Conservation (phyloP, 1,140 invertebrate genomes). For the Rhynchophorus ferrugineus region DNA sequence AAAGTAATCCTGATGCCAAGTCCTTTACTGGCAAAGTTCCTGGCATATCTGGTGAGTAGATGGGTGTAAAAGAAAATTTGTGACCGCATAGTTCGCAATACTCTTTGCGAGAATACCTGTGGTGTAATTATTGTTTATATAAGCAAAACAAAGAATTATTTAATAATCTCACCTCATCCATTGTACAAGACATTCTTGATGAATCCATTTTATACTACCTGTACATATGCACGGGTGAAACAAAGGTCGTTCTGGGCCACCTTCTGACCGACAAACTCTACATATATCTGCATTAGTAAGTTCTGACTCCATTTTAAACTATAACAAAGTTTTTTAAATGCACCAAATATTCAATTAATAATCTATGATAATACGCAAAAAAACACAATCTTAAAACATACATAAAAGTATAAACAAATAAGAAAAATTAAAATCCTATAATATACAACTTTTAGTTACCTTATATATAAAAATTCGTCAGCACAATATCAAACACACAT, state of each 20-base stretch:
- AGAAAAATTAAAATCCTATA: too few relatives aligned
- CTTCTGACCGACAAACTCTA: constrained; percentile 94
- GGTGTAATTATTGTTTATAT: not conserved
- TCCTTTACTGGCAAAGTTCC: constrained; percentile 86
- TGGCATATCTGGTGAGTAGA: constrained; percentile 99
- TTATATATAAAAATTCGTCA: too few relatives aligned
- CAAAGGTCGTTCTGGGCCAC: constrained; percentile 54
- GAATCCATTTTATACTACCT: constrained; percentile 98
- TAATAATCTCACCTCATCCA: constrained; percentile 59
- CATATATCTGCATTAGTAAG: constrained; percentile 72
- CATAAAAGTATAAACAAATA: too few relatives aligned
- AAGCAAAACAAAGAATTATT: not conserved
- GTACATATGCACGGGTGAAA: constrained; percentile 99
- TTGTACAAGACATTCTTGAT: constrained; percentile 85
- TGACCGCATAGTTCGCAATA: constrained; percentile 98
- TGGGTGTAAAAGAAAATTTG: constrained; percentile 96
- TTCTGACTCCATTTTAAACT: constrained; percentile 28
- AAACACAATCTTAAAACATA: too few relatives aligned
- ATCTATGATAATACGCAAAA: too few relatives aligned
- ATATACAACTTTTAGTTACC: too few relatives aligned
- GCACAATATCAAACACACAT: too few relatives aligned
- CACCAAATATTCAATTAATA: too few relatives aligned
- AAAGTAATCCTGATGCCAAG: constrained; percentile 71
- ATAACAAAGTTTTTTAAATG: not conserved
- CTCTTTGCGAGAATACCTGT: constrained; percentile 87